These are phyloP conservation scores for Grantiella picta DNA, from an alignment of 2,113 vertebrate species.

Conservation along the genomic window DNA sequence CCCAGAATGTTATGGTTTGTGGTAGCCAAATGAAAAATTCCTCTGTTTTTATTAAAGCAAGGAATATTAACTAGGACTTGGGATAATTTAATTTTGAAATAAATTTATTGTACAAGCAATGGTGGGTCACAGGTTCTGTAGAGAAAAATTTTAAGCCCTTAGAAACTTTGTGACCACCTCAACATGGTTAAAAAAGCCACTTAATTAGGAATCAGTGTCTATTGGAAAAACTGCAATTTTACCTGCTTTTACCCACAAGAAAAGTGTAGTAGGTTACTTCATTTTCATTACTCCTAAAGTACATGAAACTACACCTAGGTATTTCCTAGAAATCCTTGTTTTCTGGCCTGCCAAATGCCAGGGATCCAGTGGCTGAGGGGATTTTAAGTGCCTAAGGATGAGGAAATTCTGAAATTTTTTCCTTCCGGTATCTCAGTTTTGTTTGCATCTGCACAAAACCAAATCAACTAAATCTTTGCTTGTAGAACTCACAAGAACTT, in stretches of 20 bases:
- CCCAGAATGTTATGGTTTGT: neutral
- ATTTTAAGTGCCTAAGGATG: neutral
- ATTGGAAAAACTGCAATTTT: neutral
- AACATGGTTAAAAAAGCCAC: rapidly evolving
- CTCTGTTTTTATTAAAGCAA: neutral
- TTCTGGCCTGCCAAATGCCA: neutral
- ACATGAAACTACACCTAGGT: neutral
- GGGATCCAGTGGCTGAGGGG: neutral
- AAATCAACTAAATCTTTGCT: too few relatives aligned
- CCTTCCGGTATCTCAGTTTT: neutral
- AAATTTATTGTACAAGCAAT: neutral
- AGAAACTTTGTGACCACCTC: neutral
- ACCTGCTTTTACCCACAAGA: neutral
- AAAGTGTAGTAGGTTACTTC: neutral
- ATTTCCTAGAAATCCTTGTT: neutral
- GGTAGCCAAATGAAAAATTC: neutral
- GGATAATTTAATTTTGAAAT: neutral
- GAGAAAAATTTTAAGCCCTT: neutral
- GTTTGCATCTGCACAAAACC: neutral
- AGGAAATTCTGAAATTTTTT: neutral
- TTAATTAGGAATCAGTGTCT: neutral
- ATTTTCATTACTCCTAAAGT: neutral
- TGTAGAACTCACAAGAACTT: neutral
- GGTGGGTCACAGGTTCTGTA: neutral
- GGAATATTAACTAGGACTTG: neutral